Percentiles rank a stretch among this genome's conserved stretches.
Evolutionary conservation across 2,797 vertebrate species (phyloP).

Genomic region (Alexandromys oeconomus): DNA sequence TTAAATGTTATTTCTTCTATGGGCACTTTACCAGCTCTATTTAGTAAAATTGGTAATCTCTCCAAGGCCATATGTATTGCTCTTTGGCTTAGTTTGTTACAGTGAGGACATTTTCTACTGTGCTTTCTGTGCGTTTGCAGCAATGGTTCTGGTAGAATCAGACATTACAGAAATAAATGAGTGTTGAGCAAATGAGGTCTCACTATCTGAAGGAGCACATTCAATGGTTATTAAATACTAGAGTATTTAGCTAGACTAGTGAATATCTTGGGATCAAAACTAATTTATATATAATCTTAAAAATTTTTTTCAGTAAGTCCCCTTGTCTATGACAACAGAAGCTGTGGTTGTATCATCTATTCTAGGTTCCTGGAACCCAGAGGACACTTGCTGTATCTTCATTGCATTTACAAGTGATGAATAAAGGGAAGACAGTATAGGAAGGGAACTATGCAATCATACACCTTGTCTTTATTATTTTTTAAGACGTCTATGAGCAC

Average conservation of each 20-base stretch:
- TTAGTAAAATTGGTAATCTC: background rate
- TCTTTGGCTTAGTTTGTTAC: background rate
- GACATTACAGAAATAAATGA: background rate
- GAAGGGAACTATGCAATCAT: background rate
- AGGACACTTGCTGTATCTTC: background rate
- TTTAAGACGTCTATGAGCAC: background rate
- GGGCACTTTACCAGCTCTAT: conserved; percentile 38
- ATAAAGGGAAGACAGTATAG: background rate
- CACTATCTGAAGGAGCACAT: conserved; percentile 14
- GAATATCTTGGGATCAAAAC: background rate
- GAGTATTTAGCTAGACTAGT: background rate
- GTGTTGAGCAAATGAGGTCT: background rate
- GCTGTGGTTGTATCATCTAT: background rate
- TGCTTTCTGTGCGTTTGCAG: background rate
- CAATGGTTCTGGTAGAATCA: background rate
- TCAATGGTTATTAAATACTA: background rate
- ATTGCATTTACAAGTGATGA: conserved; percentile 11
- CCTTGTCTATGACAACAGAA: background rate
- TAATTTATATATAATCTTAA: background rate
- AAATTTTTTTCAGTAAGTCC: background rate
- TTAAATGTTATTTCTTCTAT: background rate
- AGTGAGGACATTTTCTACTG: background rate
- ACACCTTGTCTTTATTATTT: background rate
- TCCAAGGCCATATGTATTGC: background rate
- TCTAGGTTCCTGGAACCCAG: background rate